Evolutionary conservation across 2,113 vertebrate genomes (phyloP).

Genomic region (Eptatretus burgeri): DNA sequence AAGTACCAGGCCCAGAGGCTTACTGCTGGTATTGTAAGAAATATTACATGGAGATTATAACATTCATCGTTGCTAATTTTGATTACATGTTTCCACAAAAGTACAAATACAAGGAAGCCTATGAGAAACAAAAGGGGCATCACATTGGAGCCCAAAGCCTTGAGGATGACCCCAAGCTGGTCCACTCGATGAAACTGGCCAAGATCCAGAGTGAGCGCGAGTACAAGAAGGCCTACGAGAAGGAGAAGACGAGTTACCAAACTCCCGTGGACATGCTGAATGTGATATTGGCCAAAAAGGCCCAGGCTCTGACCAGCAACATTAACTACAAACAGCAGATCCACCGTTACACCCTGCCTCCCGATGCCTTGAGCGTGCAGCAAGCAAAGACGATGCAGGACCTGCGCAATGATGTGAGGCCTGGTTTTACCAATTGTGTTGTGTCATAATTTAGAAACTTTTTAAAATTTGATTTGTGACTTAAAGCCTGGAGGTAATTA

Average conservation of each 20-base stretch:
- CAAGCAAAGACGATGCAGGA: conserved; percentile 44
- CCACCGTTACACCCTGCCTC: conserved; percentile 52
- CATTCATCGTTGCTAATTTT: neutral
- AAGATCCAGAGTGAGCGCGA: conserved; percentile 49
- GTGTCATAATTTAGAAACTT: too few relatives aligned
- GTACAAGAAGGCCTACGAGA: conserved; percentile 61
- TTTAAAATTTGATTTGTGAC: too few relatives aligned
- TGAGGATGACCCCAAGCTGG: conserved; percentile 37
- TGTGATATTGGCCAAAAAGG: conserved; percentile 43
- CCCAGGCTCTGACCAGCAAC: conserved; percentile 43
- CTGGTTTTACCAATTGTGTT: neutral
- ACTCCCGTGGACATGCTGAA: conserved; percentile 43
- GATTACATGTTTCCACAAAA: conserved; percentile 12
- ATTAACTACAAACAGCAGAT: conserved; percentile 31
- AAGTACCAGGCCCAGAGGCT: too few relatives aligned
- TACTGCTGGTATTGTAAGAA: too few relatives aligned
- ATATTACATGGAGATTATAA: neutral
- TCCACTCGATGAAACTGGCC: conserved; percentile 36
- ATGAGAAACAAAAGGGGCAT: conserved; percentile 53
- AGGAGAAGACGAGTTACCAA: conserved; percentile 40
- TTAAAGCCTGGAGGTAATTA: too few relatives aligned
- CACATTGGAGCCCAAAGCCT: conserved; percentile 38
- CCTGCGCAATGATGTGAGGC: conserved; percentile 38
- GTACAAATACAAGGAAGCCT: conserved; percentile 55
- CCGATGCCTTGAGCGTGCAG: conserved; percentile 39